Conservation (phyloP, 2,113 vertebrate species). For the Malurus melanocephalus region DNA sequence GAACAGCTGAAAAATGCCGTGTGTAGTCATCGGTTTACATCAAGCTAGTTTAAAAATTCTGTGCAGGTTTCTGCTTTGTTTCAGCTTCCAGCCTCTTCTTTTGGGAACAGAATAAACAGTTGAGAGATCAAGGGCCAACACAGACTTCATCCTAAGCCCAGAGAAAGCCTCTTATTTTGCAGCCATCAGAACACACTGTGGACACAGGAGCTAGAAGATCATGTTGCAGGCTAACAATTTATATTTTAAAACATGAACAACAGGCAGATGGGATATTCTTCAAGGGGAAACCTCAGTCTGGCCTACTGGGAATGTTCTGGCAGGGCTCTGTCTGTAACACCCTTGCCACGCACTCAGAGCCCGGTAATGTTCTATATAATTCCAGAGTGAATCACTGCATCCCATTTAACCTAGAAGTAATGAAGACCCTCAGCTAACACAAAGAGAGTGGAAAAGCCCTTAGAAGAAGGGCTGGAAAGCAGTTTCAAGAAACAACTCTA, state of each 20-base stretch:
- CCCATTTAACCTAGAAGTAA: slow-evolving; percentile 36
- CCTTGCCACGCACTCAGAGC: neutral
- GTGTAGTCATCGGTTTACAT: neutral
- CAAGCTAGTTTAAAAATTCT: neutral
- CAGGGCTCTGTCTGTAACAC: slow-evolving; percentile 1
- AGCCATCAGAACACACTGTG: neutral
- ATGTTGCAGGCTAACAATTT: slow-evolving; percentile 23
- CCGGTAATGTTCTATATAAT: slow-evolving; percentile 27
- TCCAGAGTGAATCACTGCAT: slow-evolving; percentile 46
- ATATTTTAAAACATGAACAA: slow-evolving; percentile 38
- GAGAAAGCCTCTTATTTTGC: slow-evolving; percentile 13
- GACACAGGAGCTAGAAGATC: slow-evolving; percentile 23
- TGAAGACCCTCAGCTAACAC: neutral
- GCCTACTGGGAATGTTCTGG: slow-evolving; percentile 57
- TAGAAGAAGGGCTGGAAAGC: neutral
- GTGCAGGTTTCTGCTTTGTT: neutral
- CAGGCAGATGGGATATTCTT: slow-evolving; percentile 50
- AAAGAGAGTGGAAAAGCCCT: neutral
- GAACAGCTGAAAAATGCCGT: neutral
- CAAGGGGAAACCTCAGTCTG: slow-evolving; percentile 45
- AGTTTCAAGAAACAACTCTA: neutral
- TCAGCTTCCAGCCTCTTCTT: neutral
- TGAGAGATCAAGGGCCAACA: neutral
- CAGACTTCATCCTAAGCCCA: neutral
- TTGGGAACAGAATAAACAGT: neutral